phyloP scores from a whole-genome alignment of 2,113 vertebrate genomes.

The Anthoscopus minutus region DNA sequence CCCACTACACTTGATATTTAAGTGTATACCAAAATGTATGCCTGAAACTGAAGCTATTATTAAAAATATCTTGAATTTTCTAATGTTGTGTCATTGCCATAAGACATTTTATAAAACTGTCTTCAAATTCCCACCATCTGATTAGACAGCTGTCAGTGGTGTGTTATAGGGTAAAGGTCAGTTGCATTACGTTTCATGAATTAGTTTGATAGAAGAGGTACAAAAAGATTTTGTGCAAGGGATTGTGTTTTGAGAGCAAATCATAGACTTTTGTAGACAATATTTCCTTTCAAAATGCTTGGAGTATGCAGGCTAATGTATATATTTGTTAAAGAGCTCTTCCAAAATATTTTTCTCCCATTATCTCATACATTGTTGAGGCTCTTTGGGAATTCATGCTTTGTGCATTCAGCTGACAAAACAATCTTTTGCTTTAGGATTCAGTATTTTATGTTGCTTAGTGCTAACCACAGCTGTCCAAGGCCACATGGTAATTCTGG shows the following conservation, averaged over 20 bases:
- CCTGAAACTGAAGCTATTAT: not conserved
- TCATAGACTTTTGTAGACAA: not conserved
- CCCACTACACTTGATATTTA: not conserved
- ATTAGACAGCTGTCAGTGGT: not conserved
- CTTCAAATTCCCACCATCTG: not conserved
- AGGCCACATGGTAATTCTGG: not conserved
- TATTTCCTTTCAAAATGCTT: not conserved
- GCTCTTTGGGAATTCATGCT: conserved; percentile 26
- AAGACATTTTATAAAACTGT: not conserved
- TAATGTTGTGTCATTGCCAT: not conserved
- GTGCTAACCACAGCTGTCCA: not conserved
- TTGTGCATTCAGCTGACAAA: conserved; percentile 32
- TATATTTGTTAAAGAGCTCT: not conserved
- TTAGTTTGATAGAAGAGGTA: not conserved
- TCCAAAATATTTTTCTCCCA: conserved; percentile 54
- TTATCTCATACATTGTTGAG: conserved; percentile 11
- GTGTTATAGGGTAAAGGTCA: not conserved
- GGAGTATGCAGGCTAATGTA: not conserved
- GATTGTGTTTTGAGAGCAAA: not conserved
- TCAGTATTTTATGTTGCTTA: conserved; percentile 29
- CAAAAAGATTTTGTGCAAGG: not conserved
- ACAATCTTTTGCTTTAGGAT: conserved; percentile 37
- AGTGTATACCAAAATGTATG: not conserved
- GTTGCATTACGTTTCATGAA: not conserved
- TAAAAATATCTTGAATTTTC: conserved; percentile 25